Percentiles rank a stretch among this genome's conserved stretches.
These are phyloP conservation scores for Drepana falcataria DNA, from an alignment of 2,888 invertebrate species.

Conservation along the genomic window DNA sequence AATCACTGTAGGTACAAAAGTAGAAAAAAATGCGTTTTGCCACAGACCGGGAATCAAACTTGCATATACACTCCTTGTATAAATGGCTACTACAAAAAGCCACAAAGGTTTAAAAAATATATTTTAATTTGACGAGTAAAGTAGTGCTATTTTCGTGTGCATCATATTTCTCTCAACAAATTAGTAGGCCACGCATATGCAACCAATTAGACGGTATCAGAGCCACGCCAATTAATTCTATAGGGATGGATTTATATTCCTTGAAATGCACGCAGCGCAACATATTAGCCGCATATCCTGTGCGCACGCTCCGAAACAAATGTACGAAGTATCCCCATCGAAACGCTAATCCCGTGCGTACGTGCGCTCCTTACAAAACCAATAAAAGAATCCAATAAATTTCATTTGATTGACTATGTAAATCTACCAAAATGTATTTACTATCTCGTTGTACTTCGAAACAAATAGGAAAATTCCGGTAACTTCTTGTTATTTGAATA, in stretches of 20 bases:
- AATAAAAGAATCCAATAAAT: constrained; percentile 71
- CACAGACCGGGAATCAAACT: too few species aligned
- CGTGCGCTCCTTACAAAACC: constrained; percentile 62
- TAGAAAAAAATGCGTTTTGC: too few species aligned
- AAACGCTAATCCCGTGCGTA: constrained; percentile 55
- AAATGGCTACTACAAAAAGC: too few species aligned
- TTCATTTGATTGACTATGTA: constrained; percentile 57
- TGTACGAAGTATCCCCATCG: constrained; percentile 61
- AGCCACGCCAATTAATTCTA: constrained; percentile 50
- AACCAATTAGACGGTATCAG: constrained; percentile 37
- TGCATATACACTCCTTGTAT: too few species aligned
- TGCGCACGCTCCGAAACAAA: constrained; percentile 57
- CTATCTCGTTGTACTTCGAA: constrained; percentile 2
- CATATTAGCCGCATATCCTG: constrained; percentile 64
- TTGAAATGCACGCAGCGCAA: constrained; percentile 44
- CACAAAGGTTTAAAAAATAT: too few species aligned
- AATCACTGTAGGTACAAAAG: too few species aligned
- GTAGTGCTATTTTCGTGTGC: not conserved
- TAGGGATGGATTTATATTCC: constrained; percentile 58
- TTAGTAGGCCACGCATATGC: constrained; percentile 23
- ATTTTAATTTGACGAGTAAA: too few species aligned
- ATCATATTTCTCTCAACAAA: constrained; percentile 35
- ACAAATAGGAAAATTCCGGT: too few species aligned
- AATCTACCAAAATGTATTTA: constrained; percentile 26
- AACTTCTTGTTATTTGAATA: too few species aligned